Conservation (phyloP, 1,140 invertebrate species). For the Druon quercuslanigerum region DNA sequence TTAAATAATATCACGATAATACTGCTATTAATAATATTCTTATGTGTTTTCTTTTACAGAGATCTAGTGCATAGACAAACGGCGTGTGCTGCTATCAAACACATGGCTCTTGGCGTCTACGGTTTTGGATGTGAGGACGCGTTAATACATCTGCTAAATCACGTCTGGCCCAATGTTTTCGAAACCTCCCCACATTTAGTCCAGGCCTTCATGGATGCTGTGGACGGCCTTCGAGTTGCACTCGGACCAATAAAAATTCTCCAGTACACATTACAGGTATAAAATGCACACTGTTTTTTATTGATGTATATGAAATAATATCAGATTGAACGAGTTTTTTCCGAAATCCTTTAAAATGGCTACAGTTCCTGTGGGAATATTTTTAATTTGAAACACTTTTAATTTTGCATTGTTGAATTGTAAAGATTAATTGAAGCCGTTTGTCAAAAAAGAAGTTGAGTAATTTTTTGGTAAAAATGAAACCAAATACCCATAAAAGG, state of each 20-base stretch:
- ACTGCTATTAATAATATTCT: neutral
- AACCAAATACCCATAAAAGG: too few species aligned
- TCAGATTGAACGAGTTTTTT: too few species aligned
- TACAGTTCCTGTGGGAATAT: too few species aligned
- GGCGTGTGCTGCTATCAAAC: constrained; percentile 98
- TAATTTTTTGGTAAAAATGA: too few species aligned
- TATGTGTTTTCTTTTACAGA: constrained; percentile 77
- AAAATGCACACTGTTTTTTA: constrained; percentile 30
- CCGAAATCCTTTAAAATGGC: too few species aligned
- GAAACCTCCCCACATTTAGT: constrained; percentile 99
- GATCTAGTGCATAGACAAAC: constrained; percentile 99
- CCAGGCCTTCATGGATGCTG: constrained; percentile 99
- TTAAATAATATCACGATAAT: constrained; percentile 5
- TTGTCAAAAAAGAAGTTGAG: too few species aligned
- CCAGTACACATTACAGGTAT: constrained; percentile 95
- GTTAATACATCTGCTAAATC: constrained; percentile 96
- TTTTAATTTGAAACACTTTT: neutral
- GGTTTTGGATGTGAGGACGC: constrained; percentile 99
- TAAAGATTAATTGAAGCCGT: neutral
- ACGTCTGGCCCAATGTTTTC: constrained; percentile 99
- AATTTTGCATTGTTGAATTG: neutral
- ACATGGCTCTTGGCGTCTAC: constrained; percentile 98
- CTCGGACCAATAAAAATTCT: constrained; percentile 97
- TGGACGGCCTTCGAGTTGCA: constrained; percentile 97
- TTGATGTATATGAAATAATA: too few species aligned